Evolutionary conservation across 2,797 vertebrate species (phyloP).

Genomic region (Acrossocheilus fasciatus): DNA sequence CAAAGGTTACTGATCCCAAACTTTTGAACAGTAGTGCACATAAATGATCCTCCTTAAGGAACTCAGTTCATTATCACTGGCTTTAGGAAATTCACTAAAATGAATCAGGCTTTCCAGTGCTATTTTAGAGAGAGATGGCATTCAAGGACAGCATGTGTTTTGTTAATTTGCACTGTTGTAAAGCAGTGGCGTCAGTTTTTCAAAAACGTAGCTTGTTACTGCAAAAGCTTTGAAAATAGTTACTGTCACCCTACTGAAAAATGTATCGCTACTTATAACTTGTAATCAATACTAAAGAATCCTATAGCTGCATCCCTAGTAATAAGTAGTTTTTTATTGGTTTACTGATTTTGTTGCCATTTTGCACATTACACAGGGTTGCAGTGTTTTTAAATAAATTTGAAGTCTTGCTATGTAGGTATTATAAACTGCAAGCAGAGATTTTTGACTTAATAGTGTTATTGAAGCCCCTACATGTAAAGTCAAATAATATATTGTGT

Average conservation of each 20-base stretch:
- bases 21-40: not conserved
- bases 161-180: not conserved
- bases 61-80: not conserved
- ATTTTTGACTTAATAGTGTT: not conserved
- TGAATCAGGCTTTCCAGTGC: not conserved
- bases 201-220: not conserved
- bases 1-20: not conserved
- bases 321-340: not conserved
- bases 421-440: not conserved
- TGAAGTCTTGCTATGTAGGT: not conserved
- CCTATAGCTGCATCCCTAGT: not conserved
- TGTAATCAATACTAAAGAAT: not conserved
- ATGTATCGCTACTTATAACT: not conserved
- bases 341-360: not conserved
- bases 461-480: not conserved
- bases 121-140: not conserved
- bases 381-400: constrained; percentile 3
- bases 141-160: not conserved
- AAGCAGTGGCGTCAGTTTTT: not conserved
- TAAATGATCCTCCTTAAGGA: not conserved
- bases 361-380: constrained; percentile 16
- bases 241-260: constrained; percentile 1
- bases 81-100: not conserved
- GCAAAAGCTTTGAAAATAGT: not conserved
- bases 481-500: not conserved